Evolutionary conservation across 2,113 vertebrate genomes (phyloP).

Genomic region (Brachypteracias leptosomus): DNA sequence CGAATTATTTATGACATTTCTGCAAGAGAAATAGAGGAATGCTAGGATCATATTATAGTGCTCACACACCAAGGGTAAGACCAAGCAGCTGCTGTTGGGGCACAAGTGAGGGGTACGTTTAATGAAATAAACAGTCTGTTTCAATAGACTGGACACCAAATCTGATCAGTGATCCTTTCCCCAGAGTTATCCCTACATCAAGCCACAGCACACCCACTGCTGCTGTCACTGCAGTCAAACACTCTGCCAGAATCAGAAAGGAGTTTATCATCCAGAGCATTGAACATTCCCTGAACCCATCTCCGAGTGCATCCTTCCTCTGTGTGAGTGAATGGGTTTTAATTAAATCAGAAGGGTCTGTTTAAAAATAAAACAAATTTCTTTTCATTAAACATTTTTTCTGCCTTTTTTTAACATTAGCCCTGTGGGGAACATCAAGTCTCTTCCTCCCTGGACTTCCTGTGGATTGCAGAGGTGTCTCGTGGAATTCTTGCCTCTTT

Average conservation of each 20-base stretch:
- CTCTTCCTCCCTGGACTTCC: not conserved
- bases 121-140: not conserved
- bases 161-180: not conserved
- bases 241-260: not conserved
- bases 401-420: not conserved
- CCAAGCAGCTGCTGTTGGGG: not conserved
- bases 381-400: not conserved
- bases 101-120: accelerated
- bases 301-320: not conserved
- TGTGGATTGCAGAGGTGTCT: not conserved
- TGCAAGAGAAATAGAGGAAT: not conserved
- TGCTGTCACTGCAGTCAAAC: accelerated
- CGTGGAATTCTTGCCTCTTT: not conserved
- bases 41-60: not conserved
- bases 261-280: not conserved
- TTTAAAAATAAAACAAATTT: not conserved
- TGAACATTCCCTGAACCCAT: not conserved
- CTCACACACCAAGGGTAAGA: not conserved
- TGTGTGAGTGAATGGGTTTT: not conserved
- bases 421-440: not conserved
- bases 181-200: not conserved
- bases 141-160: not conserved
- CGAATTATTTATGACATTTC: not conserved
- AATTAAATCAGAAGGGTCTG: not conserved
- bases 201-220: not conserved